Evolutionary conservation across 2,797 vertebrate species (phyloP).

Genomic region (Danio kyathit): DNA sequence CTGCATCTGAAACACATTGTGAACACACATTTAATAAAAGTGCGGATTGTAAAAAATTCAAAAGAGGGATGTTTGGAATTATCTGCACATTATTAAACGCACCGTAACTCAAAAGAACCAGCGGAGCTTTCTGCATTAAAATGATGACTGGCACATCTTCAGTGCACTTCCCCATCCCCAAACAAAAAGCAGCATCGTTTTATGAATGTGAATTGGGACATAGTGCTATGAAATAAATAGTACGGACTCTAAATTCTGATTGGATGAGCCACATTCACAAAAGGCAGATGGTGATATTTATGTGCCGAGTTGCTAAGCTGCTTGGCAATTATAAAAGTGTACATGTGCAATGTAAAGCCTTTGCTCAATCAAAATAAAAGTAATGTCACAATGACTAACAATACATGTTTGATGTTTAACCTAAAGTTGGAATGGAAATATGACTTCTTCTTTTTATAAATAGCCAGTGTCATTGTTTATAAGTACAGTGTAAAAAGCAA

Average conservation of each 20-base stretch:
- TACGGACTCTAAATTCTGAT: neutral
- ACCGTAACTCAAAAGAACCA: constrained; percentile 1
- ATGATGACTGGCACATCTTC: neutral
- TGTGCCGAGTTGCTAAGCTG: neutral
- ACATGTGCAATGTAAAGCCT: neutral
- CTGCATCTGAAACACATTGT: constrained; percentile 6
- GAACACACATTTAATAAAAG: constrained; percentile 11
- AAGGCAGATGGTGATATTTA: constrained; percentile 8
- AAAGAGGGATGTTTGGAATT: constrained; percentile 17
- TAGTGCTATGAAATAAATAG: neutral
- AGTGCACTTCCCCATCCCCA: neutral
- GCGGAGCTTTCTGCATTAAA: constrained; percentile 6
- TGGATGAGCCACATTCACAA: neutral
- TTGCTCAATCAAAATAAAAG: neutral
- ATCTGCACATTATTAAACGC: neutral
- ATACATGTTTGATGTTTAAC: neutral
- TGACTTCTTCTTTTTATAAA: neutral
- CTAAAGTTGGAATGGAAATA: neutral
- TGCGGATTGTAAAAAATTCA: constrained; percentile 3
- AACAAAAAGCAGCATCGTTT: neutral
- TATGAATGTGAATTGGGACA: neutral
- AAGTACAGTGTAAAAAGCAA: no score
- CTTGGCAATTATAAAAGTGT: neutral
- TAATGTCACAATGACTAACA: neutral
- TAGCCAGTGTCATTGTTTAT: neutral